Percentiles rank a stretch among this genome's conserved stretches.
These are phyloP conservation scores for Tachycineta bicolor DNA, from an alignment of 2,113 vertebrate species.

Conservation along the genomic window DNA sequence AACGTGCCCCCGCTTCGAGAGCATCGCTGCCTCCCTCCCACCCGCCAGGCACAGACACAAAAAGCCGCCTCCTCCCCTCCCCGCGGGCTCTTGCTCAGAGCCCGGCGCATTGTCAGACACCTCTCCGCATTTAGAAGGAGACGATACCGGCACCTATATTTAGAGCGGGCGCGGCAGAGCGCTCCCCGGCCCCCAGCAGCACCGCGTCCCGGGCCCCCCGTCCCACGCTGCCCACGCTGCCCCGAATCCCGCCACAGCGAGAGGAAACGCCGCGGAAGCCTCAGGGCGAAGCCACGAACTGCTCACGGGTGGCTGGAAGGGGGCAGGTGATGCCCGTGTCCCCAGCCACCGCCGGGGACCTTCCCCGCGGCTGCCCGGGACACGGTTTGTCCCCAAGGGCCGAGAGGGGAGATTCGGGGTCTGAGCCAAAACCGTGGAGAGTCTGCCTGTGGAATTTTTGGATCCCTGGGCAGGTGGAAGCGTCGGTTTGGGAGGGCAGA, in stretches of 20 bases:
- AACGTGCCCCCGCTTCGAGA: background rate
- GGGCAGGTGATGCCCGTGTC: background rate
- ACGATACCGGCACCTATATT: background rate
- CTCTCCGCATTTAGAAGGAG: constrained; percentile 46
- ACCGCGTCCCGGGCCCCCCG: accelerated
- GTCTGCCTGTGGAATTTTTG: background rate
- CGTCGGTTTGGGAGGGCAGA: background rate
- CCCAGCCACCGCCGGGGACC: background rate
- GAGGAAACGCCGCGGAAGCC: background rate
- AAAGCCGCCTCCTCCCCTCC: background rate
- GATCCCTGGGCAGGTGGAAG: background rate
- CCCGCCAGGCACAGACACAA: constrained; percentile 4
- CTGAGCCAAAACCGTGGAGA: background rate
- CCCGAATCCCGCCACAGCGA: background rate
- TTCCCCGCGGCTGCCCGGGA: background rate
- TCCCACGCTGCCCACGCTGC: background rate
- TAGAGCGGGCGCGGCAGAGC: background rate
- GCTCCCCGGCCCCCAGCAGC: background rate
- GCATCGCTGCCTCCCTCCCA: background rate
- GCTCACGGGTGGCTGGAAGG: background rate
- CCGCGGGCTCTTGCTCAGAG: constrained; percentile 45
- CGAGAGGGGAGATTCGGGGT: background rate
- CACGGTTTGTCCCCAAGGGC: accelerated
- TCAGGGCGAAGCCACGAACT: background rate
- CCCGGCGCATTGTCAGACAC: constrained; percentile 42